Evolutionary conservation across 64 coral and sea anemone species (phyloP).

Genomic region (Pocillopora damicornis): DNA sequence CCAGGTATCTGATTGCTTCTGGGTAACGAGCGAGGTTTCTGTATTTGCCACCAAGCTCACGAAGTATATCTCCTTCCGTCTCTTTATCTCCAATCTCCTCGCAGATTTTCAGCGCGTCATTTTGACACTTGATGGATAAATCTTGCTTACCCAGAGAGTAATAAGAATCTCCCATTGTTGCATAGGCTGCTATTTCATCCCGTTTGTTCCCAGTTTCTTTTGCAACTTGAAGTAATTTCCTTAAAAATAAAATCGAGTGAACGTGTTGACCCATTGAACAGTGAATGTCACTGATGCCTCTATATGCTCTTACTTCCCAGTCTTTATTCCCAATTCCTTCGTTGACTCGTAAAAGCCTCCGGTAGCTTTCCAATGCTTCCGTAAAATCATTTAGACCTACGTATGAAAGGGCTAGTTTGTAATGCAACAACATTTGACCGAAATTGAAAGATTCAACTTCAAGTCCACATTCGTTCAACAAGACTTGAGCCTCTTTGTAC

Average conservation of each 20-base stretch:
- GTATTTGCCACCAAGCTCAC: neutral
- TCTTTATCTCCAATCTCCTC: neutral
- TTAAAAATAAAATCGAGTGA: neutral
- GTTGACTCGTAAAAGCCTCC: neutral
- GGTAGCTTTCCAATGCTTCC: neutral
- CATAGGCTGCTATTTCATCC: neutral
- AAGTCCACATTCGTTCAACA: neutral
- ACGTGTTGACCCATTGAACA: neutral
- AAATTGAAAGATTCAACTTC: neutral
- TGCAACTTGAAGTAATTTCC: neutral
- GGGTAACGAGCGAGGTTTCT: neutral
- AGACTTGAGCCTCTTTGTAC: neutral
- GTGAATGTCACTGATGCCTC: neutral
- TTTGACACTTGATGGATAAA: neutral
- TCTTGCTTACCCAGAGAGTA: neutral
- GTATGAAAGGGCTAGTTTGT: neutral
- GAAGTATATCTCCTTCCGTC: neutral
- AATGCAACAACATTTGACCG: neutral
- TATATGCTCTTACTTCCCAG: neutral
- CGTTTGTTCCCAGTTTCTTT: slow-evolving; percentile 4
- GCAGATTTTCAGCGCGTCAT: neutral
- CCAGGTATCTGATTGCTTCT: neutral
- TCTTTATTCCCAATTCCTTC: neutral
- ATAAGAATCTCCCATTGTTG: neutral
- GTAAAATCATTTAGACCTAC: neutral